Conservation (phyloP, 2,888 invertebrate species). For the Sussaba pulchella region DNA sequence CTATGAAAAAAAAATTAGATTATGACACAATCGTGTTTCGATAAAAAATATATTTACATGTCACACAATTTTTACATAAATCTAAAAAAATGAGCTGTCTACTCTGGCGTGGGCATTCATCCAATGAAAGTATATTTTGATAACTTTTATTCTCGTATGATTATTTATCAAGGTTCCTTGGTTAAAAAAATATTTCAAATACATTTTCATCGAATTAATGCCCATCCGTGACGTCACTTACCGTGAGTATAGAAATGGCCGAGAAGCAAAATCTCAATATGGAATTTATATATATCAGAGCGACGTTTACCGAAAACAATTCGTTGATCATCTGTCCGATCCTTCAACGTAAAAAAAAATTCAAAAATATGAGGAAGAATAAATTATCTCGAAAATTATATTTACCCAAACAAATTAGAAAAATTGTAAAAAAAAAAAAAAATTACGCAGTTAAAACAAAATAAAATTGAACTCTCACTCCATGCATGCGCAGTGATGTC, state of each 20-base stretch:
- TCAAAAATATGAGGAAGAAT: not conserved
- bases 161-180: too few relatives aligned
- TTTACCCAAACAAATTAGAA: not conserved
- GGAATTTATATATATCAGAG: slow-evolving; percentile 68
- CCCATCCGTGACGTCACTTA: slow-evolving; percentile 65
- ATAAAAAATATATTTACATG: too few relatives aligned
- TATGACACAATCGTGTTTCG: too few relatives aligned
- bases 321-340: slow-evolving; percentile 61
- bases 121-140: too few relatives aligned
- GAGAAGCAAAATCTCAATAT: slow-evolving; percentile 74
- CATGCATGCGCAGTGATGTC: slow-evolving; percentile 51
- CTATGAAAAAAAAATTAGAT: not conserved
- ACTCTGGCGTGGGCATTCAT: too few relatives aligned
- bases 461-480: slow-evolving; percentile 32
- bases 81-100: too few relatives aligned
- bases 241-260: slow-evolving; percentile 69
- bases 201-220: too few relatives aligned
- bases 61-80: too few relatives aligned
- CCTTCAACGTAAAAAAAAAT: slow-evolving; percentile 25
- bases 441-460: too few relatives aligned
- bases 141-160: too few relatives aligned
- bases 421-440: not conserved
- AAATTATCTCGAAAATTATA: not conserved
- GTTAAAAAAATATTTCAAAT: too few relatives aligned
- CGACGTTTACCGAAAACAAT: slow-evolving; percentile 69